phyloP scores from a whole-genome alignment of 2,888 invertebrate species.

The Macaria notata region DNA sequence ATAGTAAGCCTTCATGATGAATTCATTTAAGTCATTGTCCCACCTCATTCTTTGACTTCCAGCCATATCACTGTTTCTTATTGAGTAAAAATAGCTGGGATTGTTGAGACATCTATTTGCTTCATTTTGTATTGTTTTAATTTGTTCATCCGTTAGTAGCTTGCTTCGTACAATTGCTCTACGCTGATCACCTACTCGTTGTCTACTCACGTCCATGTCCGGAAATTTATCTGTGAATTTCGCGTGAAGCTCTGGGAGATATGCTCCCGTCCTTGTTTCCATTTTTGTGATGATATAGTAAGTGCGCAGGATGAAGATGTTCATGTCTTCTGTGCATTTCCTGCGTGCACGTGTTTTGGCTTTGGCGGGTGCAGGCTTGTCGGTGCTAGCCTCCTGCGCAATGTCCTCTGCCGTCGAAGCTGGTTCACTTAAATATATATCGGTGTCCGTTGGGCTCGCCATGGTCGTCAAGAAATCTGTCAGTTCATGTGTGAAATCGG shows the following conservation, averaged over 20 bases:
- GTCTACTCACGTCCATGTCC: neutral
- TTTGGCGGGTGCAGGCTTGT: slow-evolving; percentile 4
- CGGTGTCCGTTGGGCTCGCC: no score
- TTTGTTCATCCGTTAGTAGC: neutral
- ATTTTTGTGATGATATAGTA: slow-evolving; percentile 10
- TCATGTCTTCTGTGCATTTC: slow-evolving; percentile 18
- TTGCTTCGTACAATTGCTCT: slow-evolving; percentile 13
- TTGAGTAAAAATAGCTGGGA: neutral
- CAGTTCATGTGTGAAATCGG: no score
- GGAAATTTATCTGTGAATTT: slow-evolving; percentile 6
- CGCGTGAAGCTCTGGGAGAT: slow-evolving; percentile 8
- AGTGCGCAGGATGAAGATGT: slow-evolving; percentile 20
- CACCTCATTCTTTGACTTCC: slow-evolving; percentile 4
- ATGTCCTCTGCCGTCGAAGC: slow-evolving; percentile 1
- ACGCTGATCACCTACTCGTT: neutral
- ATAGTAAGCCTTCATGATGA: neutral
- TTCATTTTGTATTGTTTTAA: neutral
- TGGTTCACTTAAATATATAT: no score
- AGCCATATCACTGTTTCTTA: neutral
- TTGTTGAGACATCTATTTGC: neutral
- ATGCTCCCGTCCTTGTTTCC: slow-evolving; percentile 14
- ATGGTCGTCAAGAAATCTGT: no score
- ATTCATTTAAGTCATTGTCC: neutral
- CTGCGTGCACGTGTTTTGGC: slow-evolving; percentile 6
- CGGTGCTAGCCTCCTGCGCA: neutral